A percentile compares a stretch with the other conserved stretches of the same genome.
Conservation (phyloP, 2,797 vertebrate species). For the Neosalanx taihuensis region DNA sequence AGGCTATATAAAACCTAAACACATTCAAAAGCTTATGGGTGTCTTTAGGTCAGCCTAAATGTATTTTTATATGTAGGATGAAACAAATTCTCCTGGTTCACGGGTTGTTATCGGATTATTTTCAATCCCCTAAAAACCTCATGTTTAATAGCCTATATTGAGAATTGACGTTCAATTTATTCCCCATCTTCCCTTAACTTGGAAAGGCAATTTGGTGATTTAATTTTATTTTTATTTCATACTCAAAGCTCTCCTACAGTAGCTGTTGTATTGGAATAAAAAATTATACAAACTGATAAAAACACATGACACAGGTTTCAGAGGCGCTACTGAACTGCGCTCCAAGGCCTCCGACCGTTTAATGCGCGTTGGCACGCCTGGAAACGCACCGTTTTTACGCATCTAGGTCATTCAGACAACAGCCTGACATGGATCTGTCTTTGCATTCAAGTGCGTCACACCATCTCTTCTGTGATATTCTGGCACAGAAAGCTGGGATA, state of each 20-base stretch:
- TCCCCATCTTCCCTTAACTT: neutral
- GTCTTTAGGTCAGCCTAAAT: too few relatives aligned
- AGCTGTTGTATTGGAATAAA: too few relatives aligned
- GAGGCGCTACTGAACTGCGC: too few relatives aligned
- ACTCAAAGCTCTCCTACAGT: too few relatives aligned
- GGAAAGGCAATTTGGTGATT: neutral
- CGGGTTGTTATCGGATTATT: neutral
- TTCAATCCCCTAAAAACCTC: neutral
- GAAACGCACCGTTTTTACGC: neutral
- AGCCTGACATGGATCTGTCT: neutral
- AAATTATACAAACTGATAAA: too few relatives aligned
- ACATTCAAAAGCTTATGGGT: too few relatives aligned
- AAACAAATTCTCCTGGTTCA: too few relatives aligned
- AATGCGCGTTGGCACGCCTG: neutral
- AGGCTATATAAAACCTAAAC: too few relatives aligned
- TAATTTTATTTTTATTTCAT: too few relatives aligned
- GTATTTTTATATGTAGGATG: too few relatives aligned
- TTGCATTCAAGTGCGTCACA: conserved; percentile 19
- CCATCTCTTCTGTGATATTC: conserved; percentile 5
- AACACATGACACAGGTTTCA: too few relatives aligned
- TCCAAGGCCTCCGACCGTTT: neutral
- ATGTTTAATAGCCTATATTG: neutral
- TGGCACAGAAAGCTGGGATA: neutral
- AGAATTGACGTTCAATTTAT: neutral
- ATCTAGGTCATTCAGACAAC: conserved; percentile 9